phyloP scores from a whole-genome alignment of 2,888 invertebrate genomes.

The Glaucopsyche alexis region DNA sequence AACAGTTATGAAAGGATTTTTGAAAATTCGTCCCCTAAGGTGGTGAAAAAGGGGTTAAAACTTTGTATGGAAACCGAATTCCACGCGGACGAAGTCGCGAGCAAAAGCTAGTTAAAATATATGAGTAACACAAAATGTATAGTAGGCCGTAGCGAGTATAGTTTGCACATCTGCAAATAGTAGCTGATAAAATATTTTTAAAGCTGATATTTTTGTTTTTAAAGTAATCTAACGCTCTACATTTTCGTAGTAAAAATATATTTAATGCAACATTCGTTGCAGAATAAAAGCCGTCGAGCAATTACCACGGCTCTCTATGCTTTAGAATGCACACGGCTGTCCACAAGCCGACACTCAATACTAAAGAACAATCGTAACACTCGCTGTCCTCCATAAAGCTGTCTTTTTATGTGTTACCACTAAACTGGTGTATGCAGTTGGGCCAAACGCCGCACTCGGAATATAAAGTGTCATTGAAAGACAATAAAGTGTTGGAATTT shows the following conservation, averaged over 20 bases:
- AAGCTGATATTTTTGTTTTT: too few relatives aligned
- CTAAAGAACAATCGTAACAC: constrained; percentile 14
- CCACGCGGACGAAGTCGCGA: too few relatives aligned
- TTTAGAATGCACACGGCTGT: not conserved
- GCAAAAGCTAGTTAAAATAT: too few relatives aligned
- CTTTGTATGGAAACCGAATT: too few relatives aligned
- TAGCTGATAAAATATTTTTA: too few relatives aligned
- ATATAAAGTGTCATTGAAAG: not conserved
- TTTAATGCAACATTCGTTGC: not conserved
- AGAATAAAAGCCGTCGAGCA: not conserved
- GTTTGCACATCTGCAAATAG: too few relatives aligned
- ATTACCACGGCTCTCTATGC: not conserved
- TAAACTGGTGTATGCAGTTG: not conserved
- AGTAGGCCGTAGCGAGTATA: too few relatives aligned
- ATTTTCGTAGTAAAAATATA: not conserved
- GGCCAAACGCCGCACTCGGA: not conserved
- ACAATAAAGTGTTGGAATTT: not conserved
- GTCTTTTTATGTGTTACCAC: not conserved
- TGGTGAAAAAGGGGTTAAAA: too few relatives aligned
- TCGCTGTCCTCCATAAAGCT: not conserved
- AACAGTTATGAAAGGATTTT: too few relatives aligned
- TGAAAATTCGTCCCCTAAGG: too few relatives aligned
- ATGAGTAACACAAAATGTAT: too few relatives aligned
- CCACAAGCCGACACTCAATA: constrained; percentile 12
- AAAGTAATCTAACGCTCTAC: not conserved